Evolutionary conservation across 1,140 invertebrate species (phyloP).

Genomic region (Ips nitidus): DNA sequence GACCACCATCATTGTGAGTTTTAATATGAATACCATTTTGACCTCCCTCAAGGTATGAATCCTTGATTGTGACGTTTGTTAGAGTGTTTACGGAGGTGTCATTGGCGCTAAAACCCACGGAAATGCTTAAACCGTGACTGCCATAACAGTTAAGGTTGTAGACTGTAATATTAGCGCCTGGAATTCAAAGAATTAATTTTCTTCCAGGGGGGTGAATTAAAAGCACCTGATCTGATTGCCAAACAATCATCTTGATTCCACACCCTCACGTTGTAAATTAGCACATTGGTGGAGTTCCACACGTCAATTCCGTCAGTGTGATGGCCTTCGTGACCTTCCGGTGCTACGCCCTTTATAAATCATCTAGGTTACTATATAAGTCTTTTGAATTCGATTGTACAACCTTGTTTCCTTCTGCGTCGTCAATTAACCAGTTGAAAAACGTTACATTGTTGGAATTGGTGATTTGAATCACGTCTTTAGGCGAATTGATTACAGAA

Average conservation of each 20-base stretch:
- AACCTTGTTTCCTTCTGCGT: constrained; percentile 10
- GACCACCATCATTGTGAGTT: constrained; percentile 15
- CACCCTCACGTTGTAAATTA: constrained; percentile 4
- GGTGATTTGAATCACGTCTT: constrained; percentile 15
- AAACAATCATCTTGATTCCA: constrained; percentile 27
- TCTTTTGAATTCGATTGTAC: not conserved
- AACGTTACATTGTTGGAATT: constrained; percentile 13
- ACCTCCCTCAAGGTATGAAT: not conserved
- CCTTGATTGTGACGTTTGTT: constrained; percentile 5
- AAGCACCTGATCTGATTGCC: constrained; percentile 15
- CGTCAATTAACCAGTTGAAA: constrained; percentile 9
- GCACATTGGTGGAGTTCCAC: constrained; percentile 17
- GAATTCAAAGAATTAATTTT: not conserved
- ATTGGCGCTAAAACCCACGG: constrained; percentile 13
- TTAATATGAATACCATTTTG: constrained; percentile 18
- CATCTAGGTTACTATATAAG: not conserved
- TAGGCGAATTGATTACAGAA: constrained; percentile 5
- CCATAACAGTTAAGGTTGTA: constrained; percentile 9
- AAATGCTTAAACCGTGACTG: constrained; percentile 18
- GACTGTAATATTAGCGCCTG: constrained; percentile 9
- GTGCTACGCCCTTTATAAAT: constrained; percentile 9
- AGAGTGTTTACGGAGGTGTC: constrained; percentile 2
- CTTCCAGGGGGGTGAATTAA: not conserved
- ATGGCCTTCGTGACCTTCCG: constrained; percentile 12
- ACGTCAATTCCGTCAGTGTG: constrained; percentile 20